Base-by-base conservation (phyloP, 2,888 invertebrate genomes). In the Chrysodeixis includens region DNA sequence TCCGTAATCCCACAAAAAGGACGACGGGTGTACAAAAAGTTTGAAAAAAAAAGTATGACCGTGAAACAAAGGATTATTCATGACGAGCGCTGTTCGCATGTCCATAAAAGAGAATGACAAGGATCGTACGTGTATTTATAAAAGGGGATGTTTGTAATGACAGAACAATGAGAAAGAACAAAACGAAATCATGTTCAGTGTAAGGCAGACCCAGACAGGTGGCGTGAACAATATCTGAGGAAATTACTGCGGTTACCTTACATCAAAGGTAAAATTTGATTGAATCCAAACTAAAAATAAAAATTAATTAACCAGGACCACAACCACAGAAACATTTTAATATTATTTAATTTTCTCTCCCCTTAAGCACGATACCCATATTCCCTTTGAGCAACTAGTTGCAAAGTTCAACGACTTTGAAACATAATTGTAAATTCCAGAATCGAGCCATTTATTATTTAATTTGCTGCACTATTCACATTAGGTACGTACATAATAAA, bases 61-160 rank as follows among this genome's bases (percentile, higher is more conserved):
- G 73, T 73, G 66, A 73, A 78, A 70, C 77, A 77, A 76, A 79
- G 79, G 77, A 73, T 79, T 79, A 77, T 77, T 77, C 77, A 77
- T 79, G 80, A 77, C 66, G 58, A 73, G 66, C 61, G 67, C 40
- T 70, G 66, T 73, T 70, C 67, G 66, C 65, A 53, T 77, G 69
- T 69, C 69, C 73, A 77, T 77, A 77, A 76, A 78, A 67, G 51
- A 40, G 74, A 73, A 79, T 67, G 77, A 67, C 69, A 79, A 60
- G 69, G 53, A 57, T 53, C 30, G 56, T 46, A 22, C 56, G 60
- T 67, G 73, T 79, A 73, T 76, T 69, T 67, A 69, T 62, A 70
- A 67, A 71, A 63, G 60, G 55, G 62, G 30, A 44, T 64, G 51
- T 62, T 60, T 60, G 61, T 75, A 66, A 60, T 66, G 18, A 62